Conservation (phyloP, 2,888 invertebrate species). For the Julus scanicus region DNA sequence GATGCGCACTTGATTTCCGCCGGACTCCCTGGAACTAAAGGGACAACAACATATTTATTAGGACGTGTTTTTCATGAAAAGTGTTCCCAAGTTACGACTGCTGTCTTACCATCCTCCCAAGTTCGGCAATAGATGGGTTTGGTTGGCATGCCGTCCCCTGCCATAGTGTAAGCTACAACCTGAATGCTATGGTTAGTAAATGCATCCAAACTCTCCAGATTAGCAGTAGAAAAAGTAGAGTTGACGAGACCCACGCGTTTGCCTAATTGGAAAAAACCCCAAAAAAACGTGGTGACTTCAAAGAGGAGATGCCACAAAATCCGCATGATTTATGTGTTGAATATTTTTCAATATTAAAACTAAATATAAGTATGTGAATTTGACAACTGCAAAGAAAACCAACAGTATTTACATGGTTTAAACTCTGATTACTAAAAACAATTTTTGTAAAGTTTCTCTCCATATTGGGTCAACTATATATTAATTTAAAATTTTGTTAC, state of each 20-base stretch:
- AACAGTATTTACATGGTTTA: no score
- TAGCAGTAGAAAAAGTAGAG: constrained; percentile 55
- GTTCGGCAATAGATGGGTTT: constrained; percentile 64
- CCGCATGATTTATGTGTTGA: no score
- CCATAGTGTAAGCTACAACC: constrained; percentile 66
- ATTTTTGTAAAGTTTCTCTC: no score
- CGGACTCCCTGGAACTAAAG: constrained; percentile 65
- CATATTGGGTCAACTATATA: no score
- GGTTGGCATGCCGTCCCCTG: constrained; percentile 66
- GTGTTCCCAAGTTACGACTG: no score
- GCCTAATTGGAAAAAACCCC: background rate
- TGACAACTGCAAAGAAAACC: no score
- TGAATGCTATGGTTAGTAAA: constrained; percentile 67
- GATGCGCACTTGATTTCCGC: constrained; percentile 66
- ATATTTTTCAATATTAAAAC: no score
- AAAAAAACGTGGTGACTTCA: background rate
- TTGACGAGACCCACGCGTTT: constrained; percentile 20
- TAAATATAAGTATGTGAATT: no score
- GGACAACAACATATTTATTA: constrained; percentile 56
- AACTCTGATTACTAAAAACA: no score
- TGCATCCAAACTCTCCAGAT: constrained; percentile 62
- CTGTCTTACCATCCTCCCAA: constrained; percentile 64
- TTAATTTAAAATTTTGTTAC: background rate
- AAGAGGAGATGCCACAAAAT: background rate
- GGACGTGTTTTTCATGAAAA: background rate